A percentile compares a stretch with the other conserved stretches of the same genome.
Evolutionary conservation across 2,888 invertebrate species (phyloP).

Genomic region (Odontothrips loti): DNA sequence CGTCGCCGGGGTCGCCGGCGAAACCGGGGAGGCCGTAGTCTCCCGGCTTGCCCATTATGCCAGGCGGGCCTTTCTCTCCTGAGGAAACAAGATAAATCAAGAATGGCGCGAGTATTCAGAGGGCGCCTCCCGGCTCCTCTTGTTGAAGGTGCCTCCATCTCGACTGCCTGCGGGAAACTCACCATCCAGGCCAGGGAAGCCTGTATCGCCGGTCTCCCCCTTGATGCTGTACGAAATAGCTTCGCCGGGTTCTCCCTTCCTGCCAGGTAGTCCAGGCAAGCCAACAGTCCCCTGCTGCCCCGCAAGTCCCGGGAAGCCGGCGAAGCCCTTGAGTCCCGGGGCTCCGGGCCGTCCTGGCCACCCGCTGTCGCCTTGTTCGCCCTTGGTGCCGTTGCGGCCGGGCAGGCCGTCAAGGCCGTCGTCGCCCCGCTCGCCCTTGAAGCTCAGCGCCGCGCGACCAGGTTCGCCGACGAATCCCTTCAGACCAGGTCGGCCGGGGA

Average conservation of each 20-base stretch:
- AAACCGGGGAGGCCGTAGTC: constrained; percentile 40
- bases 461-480: constrained; percentile 41
- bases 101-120: neutral
- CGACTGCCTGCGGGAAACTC: neutral
- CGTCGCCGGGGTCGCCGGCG: constrained; percentile 44
- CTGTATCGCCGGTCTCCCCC: constrained; percentile 54
- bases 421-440: neutral
- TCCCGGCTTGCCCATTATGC: constrained; percentile 43
- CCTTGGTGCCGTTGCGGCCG: constrained; percentile 41
- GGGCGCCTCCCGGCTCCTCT: neutral
- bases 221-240: constrained; percentile 40
- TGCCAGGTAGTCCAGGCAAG: constrained; percentile 44
- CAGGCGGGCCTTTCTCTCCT: constrained; percentile 40
- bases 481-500: constrained; percentile 39
- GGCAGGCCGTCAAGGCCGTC: constrained; percentile 37
- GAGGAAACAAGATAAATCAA: neutral
- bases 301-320: constrained; percentile 46
- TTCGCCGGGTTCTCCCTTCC: constrained; percentile 44
- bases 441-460: constrained; percentile 40
- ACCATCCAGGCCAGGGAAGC: constrained; percentile 48
- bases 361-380: constrained; percentile 42
- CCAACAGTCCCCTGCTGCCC: constrained; percentile 46
- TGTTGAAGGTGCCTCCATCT: no score
- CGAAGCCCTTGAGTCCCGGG: constrained; percentile 39
- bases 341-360: constrained; percentile 39